These are phyloP conservation scores for Sandelia bainsii DNA, from an alignment of 2,797 vertebrate genomes.

Conservation along the genomic window DNA sequence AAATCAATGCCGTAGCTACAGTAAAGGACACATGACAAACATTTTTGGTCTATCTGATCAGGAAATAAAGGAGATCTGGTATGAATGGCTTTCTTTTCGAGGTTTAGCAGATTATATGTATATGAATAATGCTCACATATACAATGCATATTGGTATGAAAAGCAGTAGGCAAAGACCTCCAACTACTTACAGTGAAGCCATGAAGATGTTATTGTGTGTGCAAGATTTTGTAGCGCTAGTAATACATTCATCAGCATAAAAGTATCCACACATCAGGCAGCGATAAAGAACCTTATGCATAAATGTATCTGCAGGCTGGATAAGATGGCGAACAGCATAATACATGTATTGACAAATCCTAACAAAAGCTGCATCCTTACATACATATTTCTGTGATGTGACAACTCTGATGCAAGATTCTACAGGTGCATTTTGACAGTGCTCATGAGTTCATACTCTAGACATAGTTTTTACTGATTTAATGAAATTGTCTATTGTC, in stretches of 20 bases:
- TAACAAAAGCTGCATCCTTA: conserved; percentile 22
- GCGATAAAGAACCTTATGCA: conserved; percentile 37
- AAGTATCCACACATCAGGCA: conserved; percentile 35
- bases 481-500: conserved; percentile 28
- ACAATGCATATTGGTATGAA: neutral
- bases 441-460: conserved; percentile 1
- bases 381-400: conserved; percentile 14
- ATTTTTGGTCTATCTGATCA: conserved; percentile 10
- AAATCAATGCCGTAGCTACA: neutral
- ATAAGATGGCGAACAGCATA: conserved; percentile 22
- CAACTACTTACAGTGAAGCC: neutral
- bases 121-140: neutral
- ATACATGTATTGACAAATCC: conserved; percentile 41
- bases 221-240: conserved; percentile 26
- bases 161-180: neutral
- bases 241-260: conserved; percentile 42
- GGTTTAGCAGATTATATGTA: neutral
- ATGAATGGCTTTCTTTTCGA: neutral
- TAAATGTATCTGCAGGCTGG: conserved; percentile 37
- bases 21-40: neutral
- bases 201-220: conserved; percentile 10
- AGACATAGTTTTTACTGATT: conserved; percentile 7
- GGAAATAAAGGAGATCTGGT: neutral
- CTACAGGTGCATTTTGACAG: conserved; percentile 7
- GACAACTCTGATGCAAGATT: conserved; percentile 13